Evolutionary conservation across 2,888 invertebrate species (phyloP).

Genomic region (Blastobasis adustella): DNA sequence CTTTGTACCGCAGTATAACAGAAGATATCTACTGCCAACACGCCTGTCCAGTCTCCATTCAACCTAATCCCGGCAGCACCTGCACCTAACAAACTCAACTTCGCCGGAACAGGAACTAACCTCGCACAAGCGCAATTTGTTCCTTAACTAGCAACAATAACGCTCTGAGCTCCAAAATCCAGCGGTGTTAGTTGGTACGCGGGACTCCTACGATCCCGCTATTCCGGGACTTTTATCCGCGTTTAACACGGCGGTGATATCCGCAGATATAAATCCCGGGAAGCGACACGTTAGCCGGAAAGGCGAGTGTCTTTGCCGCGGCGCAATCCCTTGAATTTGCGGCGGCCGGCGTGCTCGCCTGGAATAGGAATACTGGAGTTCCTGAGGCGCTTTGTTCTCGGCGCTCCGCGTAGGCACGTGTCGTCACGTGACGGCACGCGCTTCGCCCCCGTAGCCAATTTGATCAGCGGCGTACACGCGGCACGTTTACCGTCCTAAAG

Average conservation of each 20-base stretch:
- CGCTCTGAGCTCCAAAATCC: constrained; percentile 6
- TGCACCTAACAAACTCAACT: no score
- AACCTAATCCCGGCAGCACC: no score
- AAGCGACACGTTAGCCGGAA: constrained; percentile 38
- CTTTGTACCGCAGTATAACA: no score
- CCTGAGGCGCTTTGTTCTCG: constrained; percentile 12
- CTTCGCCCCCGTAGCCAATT: no score
- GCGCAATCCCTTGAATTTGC: constrained; percentile 59
- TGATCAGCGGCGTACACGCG: no score
- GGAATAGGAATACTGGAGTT: constrained; percentile 50
- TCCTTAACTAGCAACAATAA: constrained; percentile 1
- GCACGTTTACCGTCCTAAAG: no score
- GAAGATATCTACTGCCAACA: no score
- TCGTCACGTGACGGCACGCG: neutral
- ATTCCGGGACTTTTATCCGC: constrained; percentile 47
- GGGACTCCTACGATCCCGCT: constrained; percentile 31
- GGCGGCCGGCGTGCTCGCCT: constrained; percentile 41
- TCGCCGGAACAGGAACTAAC: no score
- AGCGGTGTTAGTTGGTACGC: constrained; percentile 26
- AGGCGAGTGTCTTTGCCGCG: constrained; percentile 10
- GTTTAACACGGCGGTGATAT: constrained; percentile 56
- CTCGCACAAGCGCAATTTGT: neutral
- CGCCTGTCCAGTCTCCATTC: no score
- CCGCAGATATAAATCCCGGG: constrained; percentile 62
- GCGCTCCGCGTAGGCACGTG: constrained; percentile 1